Conservation (phyloP, 2,797 vertebrate genomes). For the Psittacula derbiana region DNA sequence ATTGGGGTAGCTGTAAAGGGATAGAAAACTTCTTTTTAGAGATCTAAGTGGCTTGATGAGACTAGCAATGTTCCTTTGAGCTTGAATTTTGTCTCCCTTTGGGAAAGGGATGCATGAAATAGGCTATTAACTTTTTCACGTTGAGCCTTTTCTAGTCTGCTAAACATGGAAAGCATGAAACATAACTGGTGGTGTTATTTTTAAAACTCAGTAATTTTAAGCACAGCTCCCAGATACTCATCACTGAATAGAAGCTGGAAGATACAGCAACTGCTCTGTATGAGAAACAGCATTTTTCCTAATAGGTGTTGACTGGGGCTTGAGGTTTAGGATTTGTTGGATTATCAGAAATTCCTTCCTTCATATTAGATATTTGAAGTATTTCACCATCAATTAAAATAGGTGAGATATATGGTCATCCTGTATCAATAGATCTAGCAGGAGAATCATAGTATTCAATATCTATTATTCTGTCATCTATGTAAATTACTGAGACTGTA, state of each 20-base stretch:
- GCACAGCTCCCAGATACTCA: not conserved
- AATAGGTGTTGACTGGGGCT: not conserved
- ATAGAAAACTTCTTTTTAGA: not conserved
- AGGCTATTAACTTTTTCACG: not conserved
- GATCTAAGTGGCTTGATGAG: not conserved
- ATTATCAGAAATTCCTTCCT: not conserved
- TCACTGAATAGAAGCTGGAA: not conserved
- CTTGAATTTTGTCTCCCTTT: not conserved
- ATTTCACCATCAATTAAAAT: not conserved
- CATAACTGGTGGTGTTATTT: not conserved
- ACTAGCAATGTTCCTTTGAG: not conserved
- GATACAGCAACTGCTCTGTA: not conserved
- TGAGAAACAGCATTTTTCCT: not conserved
- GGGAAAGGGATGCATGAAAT: not conserved
- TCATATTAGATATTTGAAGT: not conserved
- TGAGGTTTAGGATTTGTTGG: not conserved
- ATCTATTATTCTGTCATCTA: not conserved
- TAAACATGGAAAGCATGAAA: not conserved
- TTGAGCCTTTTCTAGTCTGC: not conserved
- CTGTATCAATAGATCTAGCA: not conserved
- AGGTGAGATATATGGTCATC: not conserved
- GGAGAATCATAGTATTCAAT: not conserved
- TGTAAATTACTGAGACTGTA: not conserved
- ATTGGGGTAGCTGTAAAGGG: not conserved
- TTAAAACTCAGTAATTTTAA: not conserved